Evolutionary conservation across 2,888 invertebrate genomes (phyloP).

Genomic region (Tiliacea aurago): DNA sequence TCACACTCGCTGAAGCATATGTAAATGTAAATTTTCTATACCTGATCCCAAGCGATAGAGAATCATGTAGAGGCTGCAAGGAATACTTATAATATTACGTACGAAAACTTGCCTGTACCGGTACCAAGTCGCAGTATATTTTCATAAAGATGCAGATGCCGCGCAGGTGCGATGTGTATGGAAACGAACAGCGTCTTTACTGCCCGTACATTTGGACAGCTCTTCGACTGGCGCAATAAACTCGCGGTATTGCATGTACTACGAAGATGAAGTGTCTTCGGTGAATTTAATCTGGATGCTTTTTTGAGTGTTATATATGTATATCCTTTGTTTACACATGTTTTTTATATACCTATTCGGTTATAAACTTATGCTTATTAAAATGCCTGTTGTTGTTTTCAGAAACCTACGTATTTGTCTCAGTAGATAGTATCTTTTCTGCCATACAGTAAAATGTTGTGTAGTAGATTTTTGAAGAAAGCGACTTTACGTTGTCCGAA

Average conservation of each 20-base stretch:
- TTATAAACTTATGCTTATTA: not conserved
- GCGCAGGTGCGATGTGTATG: conserved; percentile 58
- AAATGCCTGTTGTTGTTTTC: not conserved
- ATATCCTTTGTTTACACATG: not conserved
- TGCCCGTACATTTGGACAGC: conserved; percentile 63
- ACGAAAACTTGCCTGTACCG: not conserved
- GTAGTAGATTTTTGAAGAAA: not conserved
- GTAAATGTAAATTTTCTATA: not conserved
- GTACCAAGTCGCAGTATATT: conserved; percentile 35
- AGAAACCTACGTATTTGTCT: not conserved
- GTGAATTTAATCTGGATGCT: conserved; percentile 23
- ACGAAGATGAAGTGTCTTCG: conserved; percentile 31
- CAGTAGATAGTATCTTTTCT: not conserved
- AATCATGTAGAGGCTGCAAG: not conserved
- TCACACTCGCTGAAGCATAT: not conserved
- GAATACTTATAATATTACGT: not conserved
- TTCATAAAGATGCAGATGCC: conserved; percentile 58
- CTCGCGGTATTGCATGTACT: conserved; percentile 52
- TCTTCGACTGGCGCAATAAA: conserved; percentile 64
- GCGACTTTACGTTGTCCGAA: not conserved
- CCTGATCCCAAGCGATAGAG: not conserved
- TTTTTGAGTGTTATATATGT: conserved; percentile 4
- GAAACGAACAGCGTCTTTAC: conserved; percentile 58
- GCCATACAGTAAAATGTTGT: too few species aligned
- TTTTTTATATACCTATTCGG: not conserved